Evolutionary conservation across 2,797 vertebrate species (phyloP).

Genomic region (Malacoctenus gilli): DNA sequence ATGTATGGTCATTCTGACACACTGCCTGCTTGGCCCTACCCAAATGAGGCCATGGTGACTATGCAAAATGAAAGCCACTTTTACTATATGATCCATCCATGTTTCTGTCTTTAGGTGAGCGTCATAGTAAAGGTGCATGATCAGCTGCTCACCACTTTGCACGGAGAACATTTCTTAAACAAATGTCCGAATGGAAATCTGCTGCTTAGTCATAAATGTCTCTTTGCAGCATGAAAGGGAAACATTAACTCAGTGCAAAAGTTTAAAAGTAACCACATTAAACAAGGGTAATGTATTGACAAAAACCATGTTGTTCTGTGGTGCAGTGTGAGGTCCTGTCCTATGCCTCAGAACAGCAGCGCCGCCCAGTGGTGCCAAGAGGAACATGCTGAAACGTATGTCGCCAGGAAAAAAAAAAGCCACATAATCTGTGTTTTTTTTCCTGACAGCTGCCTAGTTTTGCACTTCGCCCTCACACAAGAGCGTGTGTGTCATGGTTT

Average conservation of each 20-base stretch:
- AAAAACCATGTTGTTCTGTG: not conserved
- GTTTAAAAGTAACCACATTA: no score
- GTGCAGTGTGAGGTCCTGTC: conserved; percentile 26
- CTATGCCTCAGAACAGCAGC: conserved; percentile 42
- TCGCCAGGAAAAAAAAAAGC: no score
- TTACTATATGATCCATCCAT: conserved; percentile 17
- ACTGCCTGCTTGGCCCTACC: conserved; percentile 49
- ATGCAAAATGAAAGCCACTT: conserved; percentile 27
- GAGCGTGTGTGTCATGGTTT: conserved; percentile 13
- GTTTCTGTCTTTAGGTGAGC: conserved; percentile 1
- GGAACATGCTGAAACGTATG: no score
- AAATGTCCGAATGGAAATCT: conserved; percentile 21
- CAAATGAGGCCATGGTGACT: conserved; percentile 59
- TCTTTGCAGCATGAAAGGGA: no score
- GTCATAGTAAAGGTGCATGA: not conserved
- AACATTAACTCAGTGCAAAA: no score
- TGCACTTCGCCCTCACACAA: not conserved
- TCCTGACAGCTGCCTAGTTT: no score
- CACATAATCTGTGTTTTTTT: no score
- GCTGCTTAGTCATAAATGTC: no score
- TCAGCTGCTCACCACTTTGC: conserved; percentile 49
- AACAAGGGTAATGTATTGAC: no score
- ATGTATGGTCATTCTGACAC: conserved; percentile 70
- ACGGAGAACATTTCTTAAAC: conserved; percentile 40
- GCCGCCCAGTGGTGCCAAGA: conserved; percentile 59